phyloP scores from a whole-genome alignment of 2,113 vertebrate genomes.

The Clinocottus analis region DNA sequence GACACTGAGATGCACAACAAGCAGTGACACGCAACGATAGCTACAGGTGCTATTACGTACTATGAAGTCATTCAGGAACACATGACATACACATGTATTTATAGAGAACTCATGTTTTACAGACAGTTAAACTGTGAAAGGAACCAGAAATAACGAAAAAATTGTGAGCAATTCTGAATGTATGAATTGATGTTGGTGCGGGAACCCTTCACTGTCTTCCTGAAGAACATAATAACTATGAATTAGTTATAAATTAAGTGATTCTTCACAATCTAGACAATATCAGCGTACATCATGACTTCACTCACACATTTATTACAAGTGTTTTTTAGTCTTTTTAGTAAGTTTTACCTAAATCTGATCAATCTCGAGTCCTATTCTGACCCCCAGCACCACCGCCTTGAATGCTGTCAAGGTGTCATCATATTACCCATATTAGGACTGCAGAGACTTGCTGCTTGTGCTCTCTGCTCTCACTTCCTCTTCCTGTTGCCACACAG shows the following conservation, averaged over 20 bases:
- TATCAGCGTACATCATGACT: no score
- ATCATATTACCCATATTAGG: conserved; percentile 72
- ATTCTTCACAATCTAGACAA: background rate
- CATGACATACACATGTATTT: background rate
- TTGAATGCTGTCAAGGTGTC: conserved; percentile 42
- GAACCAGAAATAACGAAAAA: background rate
- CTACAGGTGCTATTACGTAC: background rate
- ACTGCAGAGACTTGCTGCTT: conserved; percentile 31
- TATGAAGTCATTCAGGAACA: background rate
- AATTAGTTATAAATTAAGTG: background rate
- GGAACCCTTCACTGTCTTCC: background rate
- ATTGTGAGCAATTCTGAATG: background rate
- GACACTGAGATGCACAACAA: background rate
- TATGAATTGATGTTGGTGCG: background rate
- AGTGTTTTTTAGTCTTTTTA: background rate
- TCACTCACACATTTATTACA: no score
- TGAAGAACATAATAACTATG: no score
- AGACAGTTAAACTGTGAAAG: background rate
- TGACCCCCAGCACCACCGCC: background rate
- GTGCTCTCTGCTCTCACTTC: conserved; percentile 73
- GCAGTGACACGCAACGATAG: background rate
- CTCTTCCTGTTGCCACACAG: conserved; percentile 73
- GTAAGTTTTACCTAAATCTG: background rate
- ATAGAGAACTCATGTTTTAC: background rate
- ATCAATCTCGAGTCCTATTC: background rate